These are phyloP conservation scores for Anaspis maculata DNA, from an alignment of 2,888 invertebrate species.

Conservation along the genomic window DNA sequence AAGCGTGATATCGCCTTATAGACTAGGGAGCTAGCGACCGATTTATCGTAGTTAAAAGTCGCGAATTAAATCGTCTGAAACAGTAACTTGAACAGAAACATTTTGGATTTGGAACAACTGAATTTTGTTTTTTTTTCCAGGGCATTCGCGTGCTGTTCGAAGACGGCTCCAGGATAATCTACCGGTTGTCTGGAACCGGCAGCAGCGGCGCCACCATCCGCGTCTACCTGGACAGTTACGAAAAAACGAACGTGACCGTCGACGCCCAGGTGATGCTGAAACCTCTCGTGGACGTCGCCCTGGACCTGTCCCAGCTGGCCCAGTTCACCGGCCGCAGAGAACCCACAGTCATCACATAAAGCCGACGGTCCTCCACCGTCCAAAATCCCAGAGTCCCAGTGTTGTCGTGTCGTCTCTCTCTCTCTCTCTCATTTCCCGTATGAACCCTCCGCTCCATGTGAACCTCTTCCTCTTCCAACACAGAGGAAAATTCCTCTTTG, in stretches of 20 bases:
- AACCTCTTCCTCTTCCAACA: too few relatives aligned
- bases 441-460: too few relatives aligned
- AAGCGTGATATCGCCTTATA: too few relatives aligned
- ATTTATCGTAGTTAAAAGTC: too few relatives aligned
- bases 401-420: too few relatives aligned
- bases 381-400: background rate
- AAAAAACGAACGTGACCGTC: constrained; percentile 59
- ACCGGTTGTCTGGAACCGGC: constrained; percentile 94
- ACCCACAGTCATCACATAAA: constrained; percentile 94
- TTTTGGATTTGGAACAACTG: too few relatives aligned
- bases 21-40: too few relatives aligned
- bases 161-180: constrained; percentile 89
- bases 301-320: constrained; percentile 72
- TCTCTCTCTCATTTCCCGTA: too few relatives aligned
- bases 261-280: constrained; percentile 67
- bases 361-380: background rate
- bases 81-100: too few relatives aligned
- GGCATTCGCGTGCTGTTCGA: constrained; percentile 90
- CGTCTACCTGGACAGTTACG: constrained; percentile 92
- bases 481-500: too few relatives aligned
- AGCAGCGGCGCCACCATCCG: constrained; percentile 97
- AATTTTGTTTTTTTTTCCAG: constrained; percentile 43
- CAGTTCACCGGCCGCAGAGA: constrained; percentile 80
- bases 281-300: constrained; percentile 82
- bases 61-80: too few relatives aligned